Evolutionary conservation across 2,113 vertebrate species (phyloP), one percentile per base, ranked within the genome.

Genomic region (Theristicus caerulescens): DNA sequence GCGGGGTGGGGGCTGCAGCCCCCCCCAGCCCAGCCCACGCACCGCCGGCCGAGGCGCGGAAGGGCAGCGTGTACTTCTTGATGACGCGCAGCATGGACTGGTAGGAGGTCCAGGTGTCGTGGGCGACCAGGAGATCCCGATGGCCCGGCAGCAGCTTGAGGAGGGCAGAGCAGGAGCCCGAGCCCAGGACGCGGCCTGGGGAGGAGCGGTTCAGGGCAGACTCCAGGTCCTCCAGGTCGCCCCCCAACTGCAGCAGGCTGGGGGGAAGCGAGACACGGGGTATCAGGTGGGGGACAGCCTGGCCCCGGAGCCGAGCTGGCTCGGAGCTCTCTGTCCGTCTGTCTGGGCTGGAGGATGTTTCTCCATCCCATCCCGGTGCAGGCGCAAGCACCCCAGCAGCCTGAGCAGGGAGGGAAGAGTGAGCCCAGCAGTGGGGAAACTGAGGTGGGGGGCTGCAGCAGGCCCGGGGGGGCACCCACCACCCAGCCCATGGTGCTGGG

Each of bases 171-270:
- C 99, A 99, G 27, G 99, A 99, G 67, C 99, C 99, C 0, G 99
- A 99, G 71, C 99, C 99, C 78, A 99, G 74, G 12, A 95, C 71
- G 9, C 57, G 97, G 15, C 71, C 92, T 2, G 46, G 44, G 62
- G 96, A 97, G 14, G 98, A 98, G 96, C 98, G 99, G 88, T 99
- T 99, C 88, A 99, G 97, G n/a, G 98, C 99, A 0, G 97, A 97
- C 92, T 99, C 99, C 79, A 99, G 96, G 91, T 99, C 99, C 90
- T 99, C 99, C 90, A 99, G 96, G 96, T 99, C 99, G 12, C 99
- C 99, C 0, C 98, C 97, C 94, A 99, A 16, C 92, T 99, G 99
- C 94, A 99, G 98, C 72, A 99, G 98, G 62, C 99, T 99, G 94
- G 4, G 20, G 20, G 26, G 15, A 21, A 31, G 47, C 0, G 2